Base-by-base conservation (phyloP, 1,140 invertebrate species). In the Tetramorium simillimum region DNA sequence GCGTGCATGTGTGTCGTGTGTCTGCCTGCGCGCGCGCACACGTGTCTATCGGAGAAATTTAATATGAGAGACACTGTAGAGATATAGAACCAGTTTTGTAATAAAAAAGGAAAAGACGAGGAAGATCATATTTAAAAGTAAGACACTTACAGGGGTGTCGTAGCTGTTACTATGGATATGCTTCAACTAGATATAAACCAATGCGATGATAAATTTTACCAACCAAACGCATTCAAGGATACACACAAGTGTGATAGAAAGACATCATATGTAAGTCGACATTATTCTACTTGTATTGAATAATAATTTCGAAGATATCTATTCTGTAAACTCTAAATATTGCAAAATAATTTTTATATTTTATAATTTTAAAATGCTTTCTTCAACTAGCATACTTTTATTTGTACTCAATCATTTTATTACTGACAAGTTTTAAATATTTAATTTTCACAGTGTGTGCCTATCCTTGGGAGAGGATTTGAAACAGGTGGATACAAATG, bases 401-500 rank as follows among this genome's bases (percentile, higher is more conserved):
- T 2, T 14, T 72, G 58, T 33, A 5, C 70, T n/a, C 18, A 18
- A 18, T 65, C 21, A 16, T 18, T 65, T 14, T 82, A 14, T 18
- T 63, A 65, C 10, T n/a, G n/a, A 73, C 33, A 77, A 87, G 49
- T 87, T 87, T 85, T 89, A 88, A 85, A 85, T 82, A 85, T 88
- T 89, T 60, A 89, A 40, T 56, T 72, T 91, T 65, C 96, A 49
- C 95, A 99, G 98, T 99, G 99, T 95, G 98, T 99, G 28, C 98
- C 99, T 16, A 98, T 99, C 86, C 96, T 98, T 89, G 98, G 99
- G 18, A 96, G 98, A 93, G 98, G 98, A 65, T 99, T 98, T 94
- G 97, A 98, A 88, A 97, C 97, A 16, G 99, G 99, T 72, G 98
- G 98, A n/a, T 99, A 99, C 95, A 99, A 99, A 95, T 99, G 99